Percentiles rank a stretch among this genome's conserved stretches.
Evolutionary conservation across 2,888 invertebrate genomes (phyloP).

Genomic region (Flexamia atlantica): DNA sequence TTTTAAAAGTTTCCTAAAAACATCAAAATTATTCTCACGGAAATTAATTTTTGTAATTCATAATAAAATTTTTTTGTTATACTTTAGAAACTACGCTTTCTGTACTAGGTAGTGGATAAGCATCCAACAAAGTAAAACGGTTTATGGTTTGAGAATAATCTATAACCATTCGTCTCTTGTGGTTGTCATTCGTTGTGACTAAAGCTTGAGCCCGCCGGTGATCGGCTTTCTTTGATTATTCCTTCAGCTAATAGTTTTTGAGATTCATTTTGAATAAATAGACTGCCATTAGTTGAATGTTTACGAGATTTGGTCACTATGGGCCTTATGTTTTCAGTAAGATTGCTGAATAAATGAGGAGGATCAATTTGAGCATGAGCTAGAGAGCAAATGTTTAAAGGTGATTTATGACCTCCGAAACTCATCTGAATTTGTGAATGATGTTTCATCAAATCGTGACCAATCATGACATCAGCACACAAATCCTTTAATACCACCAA

Average conservation of each 20-base stretch:
- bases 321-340: constrained; percentile 7
- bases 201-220: no score
- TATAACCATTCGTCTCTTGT: no score
- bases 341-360: constrained; percentile 18
- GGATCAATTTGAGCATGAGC: constrained; percentile 15
- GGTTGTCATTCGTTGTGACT: no score
- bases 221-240: constrained; percentile 23
- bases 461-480: constrained; percentile 60
- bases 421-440: constrained; percentile 50
- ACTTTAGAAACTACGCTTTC: no score
- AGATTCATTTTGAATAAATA: constrained; percentile 19
- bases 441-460: constrained; percentile 57
- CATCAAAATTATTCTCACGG: no score
- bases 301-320: constrained; percentile 45
- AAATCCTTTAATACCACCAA: constrained; percentile 40
- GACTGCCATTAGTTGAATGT: constrained; percentile 32
- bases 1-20: no score
- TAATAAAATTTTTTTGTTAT: no score
- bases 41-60: no score
- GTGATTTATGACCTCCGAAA: constrained; percentile 47
- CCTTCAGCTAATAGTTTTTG: constrained; percentile 15
- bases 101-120: no score
- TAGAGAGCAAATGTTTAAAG: not conserved
- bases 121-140: no score
- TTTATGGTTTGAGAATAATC: no score